Evolutionary conservation across 2,888 invertebrate species (phyloP), one percentile per base, ranked within the genome.

Genomic region (Danaus chrysippus): DNA sequence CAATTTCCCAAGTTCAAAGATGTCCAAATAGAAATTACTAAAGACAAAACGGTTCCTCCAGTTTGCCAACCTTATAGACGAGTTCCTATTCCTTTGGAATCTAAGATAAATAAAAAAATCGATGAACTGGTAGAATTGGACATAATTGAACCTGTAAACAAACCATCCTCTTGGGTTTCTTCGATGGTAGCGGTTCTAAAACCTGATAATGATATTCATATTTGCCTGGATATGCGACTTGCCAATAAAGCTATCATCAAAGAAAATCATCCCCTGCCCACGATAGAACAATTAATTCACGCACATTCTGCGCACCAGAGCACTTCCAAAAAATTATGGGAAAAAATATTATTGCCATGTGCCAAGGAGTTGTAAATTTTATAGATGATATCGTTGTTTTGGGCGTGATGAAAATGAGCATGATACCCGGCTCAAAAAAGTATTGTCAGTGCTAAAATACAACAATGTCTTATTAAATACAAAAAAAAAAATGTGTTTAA

Each of bases 181-280:
- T 70, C 69, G 2, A 58, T 70, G 17, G 64, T 68, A 1, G 67
- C 68, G 1, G 54, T 68, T 5, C 15, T 67, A n/a, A 67, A 67
- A 61, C 58, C 52, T 1, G 58, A 63, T 54, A 66, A 66, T 0
- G 64, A 68, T 12, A 23, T 68, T 3, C 57, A 65, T 6, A 23
- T 70, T 1, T 68, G 68, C 44, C 23, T 71, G 0, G 70, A 70
- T 19, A 71, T 70, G 71, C 54, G 68, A 12, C 46, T 59, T 10
- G 70, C 69, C 10, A 71, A 70, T 55, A 15, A 12, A 8, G 69
- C 72, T 6, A 71, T 73, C 9, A 44, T 63, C 0, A 42, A 71
- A 23, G 72, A 72, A 64, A 71, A 68, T 62, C 69, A 71, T 46
- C 71, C 71, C 0, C 19, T 70, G 10, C 72, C 68, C 0, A 66